Percentiles rank a stretch among this genome's conserved stretches.
phyloP scores from a whole-genome alignment of 2,113 vertebrate species.

The Entelurus aequoreus region DNA sequence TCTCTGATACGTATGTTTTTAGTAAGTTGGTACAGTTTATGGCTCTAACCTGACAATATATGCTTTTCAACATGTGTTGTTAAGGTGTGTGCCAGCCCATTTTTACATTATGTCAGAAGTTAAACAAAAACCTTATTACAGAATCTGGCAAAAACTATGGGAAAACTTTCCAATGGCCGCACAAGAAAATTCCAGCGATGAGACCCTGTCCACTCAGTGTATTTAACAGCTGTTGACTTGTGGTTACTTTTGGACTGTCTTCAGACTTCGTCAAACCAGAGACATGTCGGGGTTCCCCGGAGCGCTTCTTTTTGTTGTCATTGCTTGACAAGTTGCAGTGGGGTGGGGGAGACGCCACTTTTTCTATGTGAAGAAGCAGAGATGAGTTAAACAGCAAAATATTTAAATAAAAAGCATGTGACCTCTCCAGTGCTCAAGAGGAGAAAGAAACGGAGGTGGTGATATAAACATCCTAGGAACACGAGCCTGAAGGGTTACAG shows the following conservation, averaged over 20 bases:
- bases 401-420: slow-evolving; percentile 65
- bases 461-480: slow-evolving; percentile 61
- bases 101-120: slow-evolving; percentile 1
- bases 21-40: no score
- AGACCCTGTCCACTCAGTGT: slow-evolving; percentile 9
- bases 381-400: slow-evolving; percentile 39
- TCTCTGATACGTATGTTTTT: no score
- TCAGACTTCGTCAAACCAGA: slow-evolving; percentile 33
- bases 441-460: slow-evolving; percentile 43
- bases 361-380: slow-evolving; percentile 22
- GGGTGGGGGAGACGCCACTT: slow-evolving; percentile 12
- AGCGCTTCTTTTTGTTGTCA: slow-evolving; percentile 11
- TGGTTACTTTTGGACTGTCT: slow-evolving; percentile 33
- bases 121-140: slow-evolving; percentile 17
- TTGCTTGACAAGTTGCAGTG: slow-evolving; percentile 13
- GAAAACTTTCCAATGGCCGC: slow-evolving; percentile 31
- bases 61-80: no score
- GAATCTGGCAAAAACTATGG: slow-evolving; percentile 10
- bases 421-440: slow-evolving; percentile 40
- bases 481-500: slow-evolving; percentile 62
- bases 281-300: slow-evolving; percentile 24
- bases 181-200: slow-evolving; percentile 26
- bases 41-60: no score
- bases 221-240: slow-evolving; percentile 39
- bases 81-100: no score